Base-by-base conservation (phyloP, 2,888 invertebrate species). In the Cosmia trapezina region DNA sequence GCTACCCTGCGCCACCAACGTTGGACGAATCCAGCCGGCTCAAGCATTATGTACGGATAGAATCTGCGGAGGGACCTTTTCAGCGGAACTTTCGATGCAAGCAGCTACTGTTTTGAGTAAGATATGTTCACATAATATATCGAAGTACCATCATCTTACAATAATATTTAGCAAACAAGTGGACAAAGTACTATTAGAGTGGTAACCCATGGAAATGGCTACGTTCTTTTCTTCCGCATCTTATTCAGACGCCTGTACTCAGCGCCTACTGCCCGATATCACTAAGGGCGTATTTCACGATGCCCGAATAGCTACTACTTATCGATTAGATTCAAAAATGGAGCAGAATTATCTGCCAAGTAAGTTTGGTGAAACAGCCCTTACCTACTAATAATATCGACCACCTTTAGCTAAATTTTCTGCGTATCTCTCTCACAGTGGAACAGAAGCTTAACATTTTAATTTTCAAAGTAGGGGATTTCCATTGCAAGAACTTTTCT, bases 21-120 rank as follows among this genome's bases (percentile, higher is more conserved):
- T 97, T 33, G 97, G 97, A 4, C 93, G 97, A 72, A 89, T 94
- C 45, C 96, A 96, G 51, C 97, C 97, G 0, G 96, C 96, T 61
- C 96, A 97, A 54, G 96, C 96, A 7, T 85, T 97, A 0, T 98
- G 98, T 87, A 97, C 98, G 4, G 98, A 98, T 92, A 96, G 98
- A 70, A 97, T 98, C 53, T 98, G 98, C 87, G 98, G 98, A 0
- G 98, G 98, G 5, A 97, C 98, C 0, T 97, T 98, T 85, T 98
- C 97, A 69, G 96, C 96, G 0, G 98, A 98, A 89, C 96, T 97
- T 4, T 97, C 97, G 2, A 97, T 97, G 88, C 96, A 97, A 74
- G 96, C 97, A 17, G 96, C 97, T 5, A 97, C 98, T 1, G 97
- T 98, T 33, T 96, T 97, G 89, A 98, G 98, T 98, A 93, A 97